These are phyloP conservation scores for Pedetes capensis DNA, from an alignment of 2,113 vertebrate genomes.

Conservation along the genomic window DNA sequence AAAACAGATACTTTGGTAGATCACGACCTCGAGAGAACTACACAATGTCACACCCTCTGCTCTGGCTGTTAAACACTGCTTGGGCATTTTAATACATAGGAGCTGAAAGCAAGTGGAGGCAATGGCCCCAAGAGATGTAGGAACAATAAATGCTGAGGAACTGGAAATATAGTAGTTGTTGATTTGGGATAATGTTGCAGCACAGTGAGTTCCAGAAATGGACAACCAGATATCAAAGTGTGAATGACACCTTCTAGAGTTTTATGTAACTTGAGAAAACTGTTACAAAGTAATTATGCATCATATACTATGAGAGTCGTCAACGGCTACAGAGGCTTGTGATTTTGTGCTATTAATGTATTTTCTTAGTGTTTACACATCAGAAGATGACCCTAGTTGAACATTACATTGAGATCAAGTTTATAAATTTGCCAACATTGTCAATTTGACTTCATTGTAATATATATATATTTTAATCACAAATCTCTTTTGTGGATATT, in stretches of 20 bases:
- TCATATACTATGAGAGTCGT: background rate
- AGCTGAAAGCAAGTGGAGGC: background rate
- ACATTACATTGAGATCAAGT: background rate
- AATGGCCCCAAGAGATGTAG: background rate
- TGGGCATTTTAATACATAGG: background rate
- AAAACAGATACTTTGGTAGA: conserved; percentile 17
- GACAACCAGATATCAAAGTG: background rate
- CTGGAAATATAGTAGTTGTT: background rate
- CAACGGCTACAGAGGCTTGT: background rate
- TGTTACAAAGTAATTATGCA: background rate
- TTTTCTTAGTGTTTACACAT: background rate
- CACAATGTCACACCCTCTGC: background rate
- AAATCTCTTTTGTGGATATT: background rate
- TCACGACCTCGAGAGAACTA: background rate
- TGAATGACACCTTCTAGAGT: background rate
- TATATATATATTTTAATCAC: background rate
- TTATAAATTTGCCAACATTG: conserved; percentile 1
- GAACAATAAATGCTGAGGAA: background rate
- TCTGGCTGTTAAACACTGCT: background rate
- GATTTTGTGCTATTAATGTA: background rate
- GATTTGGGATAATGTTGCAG: background rate
- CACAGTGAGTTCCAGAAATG: background rate
- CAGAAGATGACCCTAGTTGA: background rate
- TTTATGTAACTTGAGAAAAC: background rate
- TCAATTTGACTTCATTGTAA: background rate